These are phyloP conservation scores for Hippocampus mohnikei DNA, from an alignment of 2,113 vertebrate species.

Conservation along the genomic window DNA sequence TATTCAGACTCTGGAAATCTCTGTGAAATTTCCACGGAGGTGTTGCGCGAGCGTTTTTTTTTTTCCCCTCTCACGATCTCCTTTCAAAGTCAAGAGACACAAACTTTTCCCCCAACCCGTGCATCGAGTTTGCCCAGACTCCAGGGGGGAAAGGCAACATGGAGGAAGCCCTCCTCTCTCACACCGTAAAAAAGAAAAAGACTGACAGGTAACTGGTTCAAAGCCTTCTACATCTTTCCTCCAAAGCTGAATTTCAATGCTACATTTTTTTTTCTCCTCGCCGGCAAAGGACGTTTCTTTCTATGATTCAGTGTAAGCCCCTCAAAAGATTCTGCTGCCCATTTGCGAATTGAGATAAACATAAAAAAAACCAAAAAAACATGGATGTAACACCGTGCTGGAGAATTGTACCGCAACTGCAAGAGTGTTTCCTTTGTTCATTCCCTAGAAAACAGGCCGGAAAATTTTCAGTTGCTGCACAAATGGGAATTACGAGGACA, in stretches of 20 bases:
- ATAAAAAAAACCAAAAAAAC: constrained; percentile 48
- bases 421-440: constrained; percentile 25
- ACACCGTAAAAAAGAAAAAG: constrained; percentile 53
- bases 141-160: constrained; percentile 59
- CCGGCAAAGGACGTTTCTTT: constrained; percentile 39
- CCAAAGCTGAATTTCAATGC: constrained; percentile 73
- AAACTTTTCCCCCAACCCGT: constrained; percentile 67
- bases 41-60: constrained; percentile 60
- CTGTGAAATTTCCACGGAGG: constrained; percentile 37
- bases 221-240: constrained; percentile 63
- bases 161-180: constrained; percentile 63
- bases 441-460: constrained; percentile 39
- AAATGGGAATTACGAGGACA: constrained; percentile 11
- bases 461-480: constrained; percentile 23
- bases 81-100: constrained; percentile 70
- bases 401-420: constrained; percentile 31
- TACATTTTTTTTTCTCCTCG: constrained; percentile 17
- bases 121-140: constrained; percentile 63
- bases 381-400: constrained; percentile 22
- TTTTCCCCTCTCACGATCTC: constrained; percentile 11
- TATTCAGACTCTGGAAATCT: constrained; percentile 18
- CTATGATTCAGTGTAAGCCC: constrained; percentile 50
- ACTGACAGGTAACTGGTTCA: constrained; percentile 73
- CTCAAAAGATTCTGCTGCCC: constrained; percentile 29
- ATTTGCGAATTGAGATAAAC: constrained; percentile 56